These are phyloP conservation scores for Lepeophtheirus nordmannii DNA, from an alignment of 2,888 invertebrate species.

Conservation along the genomic window DNA sequence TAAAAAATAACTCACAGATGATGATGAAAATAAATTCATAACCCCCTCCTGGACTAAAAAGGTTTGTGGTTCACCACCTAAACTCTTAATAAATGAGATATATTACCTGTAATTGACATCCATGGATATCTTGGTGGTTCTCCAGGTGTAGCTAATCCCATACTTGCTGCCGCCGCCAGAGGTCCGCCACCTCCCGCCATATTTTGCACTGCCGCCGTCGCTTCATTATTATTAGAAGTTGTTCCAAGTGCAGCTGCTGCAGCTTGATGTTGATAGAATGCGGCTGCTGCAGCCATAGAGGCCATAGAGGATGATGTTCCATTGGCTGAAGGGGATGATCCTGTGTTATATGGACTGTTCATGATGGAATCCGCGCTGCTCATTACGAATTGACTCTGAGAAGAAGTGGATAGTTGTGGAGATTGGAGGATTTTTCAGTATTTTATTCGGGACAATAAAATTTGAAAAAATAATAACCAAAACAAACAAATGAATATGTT, in stretches of 20 bases:
- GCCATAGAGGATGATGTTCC: constrained; percentile 24
- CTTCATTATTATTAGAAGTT: not conserved
- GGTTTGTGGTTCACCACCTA: too few species aligned
- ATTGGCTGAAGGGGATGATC: constrained; percentile 27
- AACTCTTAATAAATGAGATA: too few species aligned
- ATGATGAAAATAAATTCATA: too few species aligned
- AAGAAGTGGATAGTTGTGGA: too few species aligned
- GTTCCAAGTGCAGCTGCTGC: constrained; percentile 26
- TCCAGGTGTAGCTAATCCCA: not conserved
- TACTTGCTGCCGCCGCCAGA: constrained; percentile 25
- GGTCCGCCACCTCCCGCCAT: constrained; percentile 8
- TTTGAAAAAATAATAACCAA: too few species aligned
- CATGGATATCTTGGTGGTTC: constrained; percentile 71
- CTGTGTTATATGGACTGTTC: constrained; percentile 3
- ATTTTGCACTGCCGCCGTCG: not conserved
- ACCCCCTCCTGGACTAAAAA: too few species aligned
- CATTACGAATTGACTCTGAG: too few species aligned
- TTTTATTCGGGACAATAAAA: too few species aligned
- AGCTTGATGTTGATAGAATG: constrained; percentile 63
- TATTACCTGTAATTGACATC: constrained; percentile 88
- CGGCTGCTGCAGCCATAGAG: constrained; percentile 56
- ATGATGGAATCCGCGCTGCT: not conserved
- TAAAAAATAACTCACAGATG: too few species aligned
- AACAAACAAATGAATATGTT: too few species aligned
- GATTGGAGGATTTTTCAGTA: too few species aligned